These are phyloP conservation scores for Drosophila leonis DNA, from an alignment of 2,888 invertebrate genomes.

Conservation along the genomic window DNA sequence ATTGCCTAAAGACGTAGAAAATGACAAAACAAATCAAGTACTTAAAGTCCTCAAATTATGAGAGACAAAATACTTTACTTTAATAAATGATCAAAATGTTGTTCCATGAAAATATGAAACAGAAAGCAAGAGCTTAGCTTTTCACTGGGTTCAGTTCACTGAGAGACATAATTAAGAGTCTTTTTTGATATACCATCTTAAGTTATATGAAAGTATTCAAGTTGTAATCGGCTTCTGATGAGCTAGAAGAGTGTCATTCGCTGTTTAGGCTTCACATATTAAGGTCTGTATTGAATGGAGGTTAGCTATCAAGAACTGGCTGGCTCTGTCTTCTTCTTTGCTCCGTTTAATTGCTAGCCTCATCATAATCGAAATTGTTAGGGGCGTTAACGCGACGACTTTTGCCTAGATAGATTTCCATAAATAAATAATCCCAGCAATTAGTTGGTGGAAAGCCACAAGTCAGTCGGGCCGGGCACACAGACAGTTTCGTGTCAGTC, in stretches of 20 bases:
- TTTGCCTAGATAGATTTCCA: conserved; percentile 68
- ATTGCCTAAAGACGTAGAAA: conserved; percentile 37
- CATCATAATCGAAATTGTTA: conserved; percentile 35
- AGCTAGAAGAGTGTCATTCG: conserved; percentile 12
- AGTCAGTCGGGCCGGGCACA: conserved; percentile 32
- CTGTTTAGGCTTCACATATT: conserved; percentile 1
- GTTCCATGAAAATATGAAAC: not conserved
- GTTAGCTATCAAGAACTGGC: not conserved
- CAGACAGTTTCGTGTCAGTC: conserved; percentile 48
- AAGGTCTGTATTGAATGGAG: not conserved
- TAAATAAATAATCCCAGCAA: conserved; percentile 68
- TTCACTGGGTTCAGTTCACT: no score
- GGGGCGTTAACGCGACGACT: conserved; percentile 60
- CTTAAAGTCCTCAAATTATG: not conserved
- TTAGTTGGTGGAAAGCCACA: conserved; percentile 59
- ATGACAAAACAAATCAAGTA: conserved; percentile 9
- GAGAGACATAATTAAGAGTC: not conserved
- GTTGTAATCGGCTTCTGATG: conserved; percentile 7
- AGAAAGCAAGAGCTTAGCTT: no score
- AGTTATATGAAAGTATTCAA: not conserved
- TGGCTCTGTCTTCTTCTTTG: conserved; percentile 10
- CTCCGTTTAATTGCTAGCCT: conserved; percentile 41
- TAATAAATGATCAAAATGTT: not conserved
- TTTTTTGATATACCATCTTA: not conserved
- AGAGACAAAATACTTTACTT: not conserved